Conservation (phyloP, 2,113 vertebrate species). For the Cyprichromis sp. region DNA sequence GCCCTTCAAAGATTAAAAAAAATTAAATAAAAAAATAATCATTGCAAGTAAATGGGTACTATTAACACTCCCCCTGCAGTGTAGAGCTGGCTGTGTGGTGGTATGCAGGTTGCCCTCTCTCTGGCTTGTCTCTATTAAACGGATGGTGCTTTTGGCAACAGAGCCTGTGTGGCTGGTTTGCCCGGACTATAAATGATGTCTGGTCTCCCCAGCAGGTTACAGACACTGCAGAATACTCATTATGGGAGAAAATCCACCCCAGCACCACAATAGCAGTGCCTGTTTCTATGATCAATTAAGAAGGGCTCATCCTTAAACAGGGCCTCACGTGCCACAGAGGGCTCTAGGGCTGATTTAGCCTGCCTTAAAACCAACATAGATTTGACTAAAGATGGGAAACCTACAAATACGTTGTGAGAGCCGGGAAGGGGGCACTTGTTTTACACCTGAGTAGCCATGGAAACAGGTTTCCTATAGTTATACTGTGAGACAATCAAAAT, state of each 20-base stretch:
- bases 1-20: not conserved
- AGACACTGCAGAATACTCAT: slow-evolving; percentile 37
- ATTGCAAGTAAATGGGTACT: not conserved
- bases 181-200: slow-evolving; percentile 40
- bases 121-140: slow-evolving; percentile 46
- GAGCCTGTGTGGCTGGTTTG: slow-evolving; percentile 34
- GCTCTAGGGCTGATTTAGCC: not conserved
- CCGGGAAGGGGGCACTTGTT: not conserved
- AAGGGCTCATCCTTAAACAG: not conserved
- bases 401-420: not conserved
- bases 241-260: slow-evolving; percentile 11
- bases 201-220: slow-evolving; percentile 43
- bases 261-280: not conserved
- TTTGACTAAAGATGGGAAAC: not conserved
- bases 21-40: not conserved
- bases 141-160: slow-evolving; percentile 44
- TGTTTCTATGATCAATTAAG: not conserved
- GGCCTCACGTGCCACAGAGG: not conserved
- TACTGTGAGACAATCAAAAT: not conserved
- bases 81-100: slow-evolving; percentile 15
- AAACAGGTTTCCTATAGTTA: not conserved
- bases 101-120: slow-evolving; percentile 18
- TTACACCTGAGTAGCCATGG: not conserved
- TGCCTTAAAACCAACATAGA: not conserved
- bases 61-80: not conserved